A percentile compares a stretch with the other conserved stretches of the same genome.
Conservation (phyloP, 2,888 invertebrate genomes). For the Protonemura montana region DNA sequence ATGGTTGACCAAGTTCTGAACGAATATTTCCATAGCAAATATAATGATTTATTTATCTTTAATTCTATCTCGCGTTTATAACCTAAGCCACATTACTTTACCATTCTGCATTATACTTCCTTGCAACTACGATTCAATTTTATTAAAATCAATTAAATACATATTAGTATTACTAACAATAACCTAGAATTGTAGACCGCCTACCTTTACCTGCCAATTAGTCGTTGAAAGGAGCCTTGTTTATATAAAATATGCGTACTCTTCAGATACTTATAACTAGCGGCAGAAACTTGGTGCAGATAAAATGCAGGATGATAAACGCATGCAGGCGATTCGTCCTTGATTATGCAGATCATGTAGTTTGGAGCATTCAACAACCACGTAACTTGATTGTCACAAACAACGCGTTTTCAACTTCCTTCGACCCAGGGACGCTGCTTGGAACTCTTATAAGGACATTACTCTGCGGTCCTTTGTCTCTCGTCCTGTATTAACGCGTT, state of each 20-base stretch:
- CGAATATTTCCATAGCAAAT: too few species aligned
- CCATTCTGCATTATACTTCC: too few species aligned
- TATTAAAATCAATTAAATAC: background rate
- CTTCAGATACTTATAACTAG: background rate
- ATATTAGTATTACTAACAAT: background rate
- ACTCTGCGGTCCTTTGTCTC: background rate
- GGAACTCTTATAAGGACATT: conserved; percentile 16
- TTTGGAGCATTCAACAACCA: background rate
- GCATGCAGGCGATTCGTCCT: background rate
- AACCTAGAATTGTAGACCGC: background rate
- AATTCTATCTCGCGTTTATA: too few species aligned
- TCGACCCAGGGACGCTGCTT: background rate
- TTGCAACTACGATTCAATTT: background rate
- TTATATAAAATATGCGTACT: background rate
- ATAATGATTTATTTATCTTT: too few species aligned
- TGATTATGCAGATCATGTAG: conserved; percentile 25
- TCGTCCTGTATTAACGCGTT: background rate
- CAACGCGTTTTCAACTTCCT: conserved; percentile 9
- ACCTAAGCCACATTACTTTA: too few species aligned
- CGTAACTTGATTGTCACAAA: background rate
- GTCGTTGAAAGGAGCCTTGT: background rate
- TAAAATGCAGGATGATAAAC: background rate
- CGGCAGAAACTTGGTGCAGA: background rate
- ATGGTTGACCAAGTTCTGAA: too few species aligned
- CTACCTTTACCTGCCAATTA: background rate